A percentile compares a stretch with the other conserved stretches of the same genome.
Evolutionary conservation across 1,140 invertebrate genomes (phyloP).

Genomic region (Pectinophora gossypiella): DNA sequence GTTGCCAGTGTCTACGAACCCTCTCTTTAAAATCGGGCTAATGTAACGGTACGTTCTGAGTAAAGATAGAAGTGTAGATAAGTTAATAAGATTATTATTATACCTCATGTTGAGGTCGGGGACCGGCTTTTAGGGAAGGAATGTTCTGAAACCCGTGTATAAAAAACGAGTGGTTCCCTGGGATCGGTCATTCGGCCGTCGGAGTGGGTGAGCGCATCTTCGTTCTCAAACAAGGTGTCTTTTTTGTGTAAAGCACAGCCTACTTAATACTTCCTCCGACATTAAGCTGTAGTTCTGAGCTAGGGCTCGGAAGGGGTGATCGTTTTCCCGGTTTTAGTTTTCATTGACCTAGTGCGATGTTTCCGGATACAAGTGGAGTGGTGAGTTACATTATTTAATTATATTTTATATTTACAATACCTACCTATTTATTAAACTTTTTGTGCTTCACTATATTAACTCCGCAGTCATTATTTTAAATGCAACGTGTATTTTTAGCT

Average conservation of each 20-base stretch:
- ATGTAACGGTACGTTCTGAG: slow-evolving; percentile 69
- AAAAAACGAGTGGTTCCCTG: slow-evolving; percentile 60
- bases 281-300: slow-evolving; percentile 18
- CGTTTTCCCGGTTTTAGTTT: slow-evolving; percentile 20
- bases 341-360: slow-evolving; percentile 30
- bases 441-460: too few relatives aligned
- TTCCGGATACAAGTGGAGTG: slow-evolving; percentile 29
- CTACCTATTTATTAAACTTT: neutral
- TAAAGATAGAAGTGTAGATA: slow-evolving; percentile 72
- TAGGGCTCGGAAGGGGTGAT: slow-evolving; percentile 20
- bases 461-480: too few relatives aligned
- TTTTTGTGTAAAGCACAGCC: slow-evolving; percentile 35
- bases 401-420: slow-evolving; percentile 11
- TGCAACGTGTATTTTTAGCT: too few relatives aligned
- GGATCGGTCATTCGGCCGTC: slow-evolving; percentile 61
- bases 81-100: slow-evolving; percentile 74
- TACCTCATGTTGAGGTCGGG: slow-evolving; percentile 53
- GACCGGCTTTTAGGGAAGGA: slow-evolving; percentile 66
- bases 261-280: slow-evolving; percentile 16
- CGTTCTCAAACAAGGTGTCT: slow-evolving; percentile 29
- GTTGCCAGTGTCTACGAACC: slow-evolving; percentile 54
- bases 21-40: slow-evolving; percentile 56
- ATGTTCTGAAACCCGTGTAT: slow-evolving; percentile 67
- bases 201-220: slow-evolving; percentile 56
- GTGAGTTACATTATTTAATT: slow-evolving; percentile 30